Conservation (phyloP, 2,797 vertebrate species). For the Cygnus olor region DNA sequence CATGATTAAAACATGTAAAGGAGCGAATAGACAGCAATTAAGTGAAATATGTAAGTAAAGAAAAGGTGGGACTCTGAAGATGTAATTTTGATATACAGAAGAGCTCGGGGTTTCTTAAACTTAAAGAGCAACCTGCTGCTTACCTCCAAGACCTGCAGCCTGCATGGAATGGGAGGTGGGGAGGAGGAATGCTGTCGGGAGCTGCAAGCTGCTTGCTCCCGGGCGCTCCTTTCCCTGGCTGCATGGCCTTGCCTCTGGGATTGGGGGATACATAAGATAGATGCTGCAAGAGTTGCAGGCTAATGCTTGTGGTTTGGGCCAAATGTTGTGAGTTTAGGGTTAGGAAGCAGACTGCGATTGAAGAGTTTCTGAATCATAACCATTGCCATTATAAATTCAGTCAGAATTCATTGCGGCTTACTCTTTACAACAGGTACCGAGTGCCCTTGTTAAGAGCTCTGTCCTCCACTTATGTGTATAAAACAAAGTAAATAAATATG, state of each 20-base stretch:
- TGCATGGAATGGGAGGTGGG: fast-evolving
- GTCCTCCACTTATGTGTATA: conserved; percentile 52
- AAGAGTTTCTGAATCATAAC: neutral
- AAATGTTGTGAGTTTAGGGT: neutral
- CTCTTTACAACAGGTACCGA: neutral
- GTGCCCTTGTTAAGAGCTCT: conserved; percentile 49
- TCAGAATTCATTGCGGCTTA: neutral
- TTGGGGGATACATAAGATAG: neutral
- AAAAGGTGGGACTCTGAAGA: conserved; percentile 28
- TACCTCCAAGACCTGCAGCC: neutral
- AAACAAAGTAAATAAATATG: conserved; percentile 65
- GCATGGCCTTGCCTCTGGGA: fast-evolving
- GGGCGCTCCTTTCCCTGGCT: fast-evolving
- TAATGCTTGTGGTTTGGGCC: neutral
- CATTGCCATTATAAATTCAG: neutral
- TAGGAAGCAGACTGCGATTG: neutral
- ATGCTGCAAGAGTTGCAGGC: neutral
- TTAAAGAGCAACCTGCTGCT: neutral
- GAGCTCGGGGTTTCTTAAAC: neutral
- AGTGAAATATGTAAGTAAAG: conserved; percentile 53
- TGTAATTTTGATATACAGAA: conserved; percentile 23
- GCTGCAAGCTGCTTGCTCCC: fast-evolving
- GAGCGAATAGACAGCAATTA: conserved; percentile 33
- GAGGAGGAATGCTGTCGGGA: neutral
- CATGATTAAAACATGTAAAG: conserved; percentile 39